phyloP scores from a whole-genome alignment of 2,113 vertebrate species.

The Hippocampus mohnikei region DNA sequence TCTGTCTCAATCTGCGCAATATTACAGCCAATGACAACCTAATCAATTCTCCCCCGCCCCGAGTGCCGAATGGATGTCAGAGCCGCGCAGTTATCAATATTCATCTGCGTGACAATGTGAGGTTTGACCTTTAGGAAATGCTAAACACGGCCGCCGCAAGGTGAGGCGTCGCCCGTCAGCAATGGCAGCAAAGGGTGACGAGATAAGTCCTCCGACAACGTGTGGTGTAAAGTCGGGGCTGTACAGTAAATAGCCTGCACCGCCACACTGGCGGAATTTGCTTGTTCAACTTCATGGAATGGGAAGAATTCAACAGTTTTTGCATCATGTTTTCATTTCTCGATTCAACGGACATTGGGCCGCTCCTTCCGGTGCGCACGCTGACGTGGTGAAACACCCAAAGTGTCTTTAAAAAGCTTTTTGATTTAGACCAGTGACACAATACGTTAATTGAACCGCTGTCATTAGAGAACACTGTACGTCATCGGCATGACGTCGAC shows the following conservation, averaged over 20 bases:
- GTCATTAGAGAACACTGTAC: no score
- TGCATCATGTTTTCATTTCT: no score
- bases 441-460: no score
- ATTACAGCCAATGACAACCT: constrained; percentile 68
- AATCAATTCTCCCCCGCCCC: constrained; percentile 67
- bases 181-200: constrained; percentile 73
- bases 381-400: no score
- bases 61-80: constrained; percentile 64
- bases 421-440: no score
- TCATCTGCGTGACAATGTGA: constrained; percentile 72
- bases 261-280: constrained; percentile 11
- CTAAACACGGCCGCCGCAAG: constrained; percentile 70
- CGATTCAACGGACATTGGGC: no score
- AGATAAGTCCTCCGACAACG: constrained; percentile 70
- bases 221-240: constrained; percentile 63
- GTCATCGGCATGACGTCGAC: no score
- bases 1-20: constrained; percentile 70
- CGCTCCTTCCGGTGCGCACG: no score
- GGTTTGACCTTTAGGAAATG: constrained; percentile 73
- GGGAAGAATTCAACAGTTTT: no score
- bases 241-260: constrained; percentile 59
- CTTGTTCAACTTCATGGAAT: no score
- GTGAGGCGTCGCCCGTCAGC: constrained; percentile 53
- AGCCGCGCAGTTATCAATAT: constrained; percentile 75
- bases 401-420: no score